A percentile compares a stretch with the other conserved stretches of the same genome.
phyloP scores from a whole-genome alignment of 2,888 invertebrate species.

The Pollenia labialis region DNA sequence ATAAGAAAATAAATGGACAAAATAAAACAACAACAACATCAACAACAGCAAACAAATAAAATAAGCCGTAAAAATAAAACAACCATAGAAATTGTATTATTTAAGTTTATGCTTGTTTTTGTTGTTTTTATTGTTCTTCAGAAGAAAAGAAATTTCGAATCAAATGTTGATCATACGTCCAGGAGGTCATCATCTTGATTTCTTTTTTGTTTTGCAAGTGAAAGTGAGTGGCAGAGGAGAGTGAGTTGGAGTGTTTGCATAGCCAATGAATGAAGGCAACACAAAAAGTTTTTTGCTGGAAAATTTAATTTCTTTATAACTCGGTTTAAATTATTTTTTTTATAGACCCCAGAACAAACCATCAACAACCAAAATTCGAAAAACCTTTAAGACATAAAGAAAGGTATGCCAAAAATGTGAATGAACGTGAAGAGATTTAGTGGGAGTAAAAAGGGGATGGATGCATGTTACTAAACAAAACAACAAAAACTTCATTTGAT shows the following conservation, averaged over 20 bases:
- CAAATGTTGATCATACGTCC: slow-evolving; percentile 71
- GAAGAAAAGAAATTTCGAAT: slow-evolving; percentile 40
- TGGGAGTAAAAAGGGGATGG: not conserved
- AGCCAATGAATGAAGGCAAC: slow-evolving; percentile 45
- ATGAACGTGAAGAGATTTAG: slow-evolving; percentile 2
- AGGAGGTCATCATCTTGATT: slow-evolving; percentile 54
- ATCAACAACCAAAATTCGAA: not conserved
- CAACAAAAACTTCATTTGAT: slow-evolving; percentile 34
- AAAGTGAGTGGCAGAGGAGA: not conserved
- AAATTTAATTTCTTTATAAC: slow-evolving; percentile 66
- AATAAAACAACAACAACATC: not conserved
- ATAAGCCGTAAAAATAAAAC: slow-evolving; percentile 50
- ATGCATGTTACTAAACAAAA: not conserved
- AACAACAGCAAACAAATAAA: slow-evolving; percentile 17
- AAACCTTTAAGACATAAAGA: slow-evolving; percentile 1
- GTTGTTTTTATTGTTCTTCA: not conserved
- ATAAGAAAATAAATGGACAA: slow-evolving; percentile 17
- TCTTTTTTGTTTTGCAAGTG: slow-evolving; percentile 6
- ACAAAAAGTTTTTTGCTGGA: slow-evolving; percentile 19
- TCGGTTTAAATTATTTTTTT: slow-evolving; percentile 50
- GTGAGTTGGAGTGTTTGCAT: not conserved
- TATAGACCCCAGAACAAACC: slow-evolving; percentile 22
- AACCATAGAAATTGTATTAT: slow-evolving; percentile 60
- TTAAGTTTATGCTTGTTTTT: slow-evolving; percentile 40
- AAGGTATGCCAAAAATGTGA: slow-evolving; percentile 16